Percentiles rank a stretch among this genome's conserved stretches.
phyloP scores from a whole-genome alignment of 2,113 vertebrate species.

The Orthonyx spaldingii region DNA sequence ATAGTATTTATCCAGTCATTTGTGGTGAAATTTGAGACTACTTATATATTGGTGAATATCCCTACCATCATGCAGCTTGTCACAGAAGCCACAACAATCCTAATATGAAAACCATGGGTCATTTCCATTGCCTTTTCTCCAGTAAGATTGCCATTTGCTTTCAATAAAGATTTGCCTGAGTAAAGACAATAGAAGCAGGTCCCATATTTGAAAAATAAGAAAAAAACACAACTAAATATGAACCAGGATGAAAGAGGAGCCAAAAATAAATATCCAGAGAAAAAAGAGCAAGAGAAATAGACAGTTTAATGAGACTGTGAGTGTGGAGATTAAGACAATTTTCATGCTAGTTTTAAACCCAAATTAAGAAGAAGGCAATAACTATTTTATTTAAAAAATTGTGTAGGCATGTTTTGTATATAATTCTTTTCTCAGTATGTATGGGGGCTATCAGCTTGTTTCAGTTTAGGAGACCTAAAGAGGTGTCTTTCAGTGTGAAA shows the following conservation, averaged over 20 bases:
- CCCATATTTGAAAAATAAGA: constrained; percentile 8
- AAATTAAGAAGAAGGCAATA: neutral
- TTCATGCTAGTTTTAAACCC: constrained; percentile 22
- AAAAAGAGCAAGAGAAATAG: constrained; percentile 3
- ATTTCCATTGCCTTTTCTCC: neutral
- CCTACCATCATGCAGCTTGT: neutral
- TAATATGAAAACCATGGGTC: neutral
- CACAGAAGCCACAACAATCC: neutral
- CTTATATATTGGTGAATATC: neutral
- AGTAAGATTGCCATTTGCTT: constrained; percentile 24
- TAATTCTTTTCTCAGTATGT: neutral
- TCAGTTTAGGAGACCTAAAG: neutral
- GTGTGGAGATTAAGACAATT: constrained; percentile 9
- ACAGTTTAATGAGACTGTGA: neutral
- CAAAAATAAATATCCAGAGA: constrained; percentile 9
- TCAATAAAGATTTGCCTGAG: constrained; percentile 21
- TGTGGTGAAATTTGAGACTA: neutral
- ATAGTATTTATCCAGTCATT: neutral
- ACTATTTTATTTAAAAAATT: neutral
- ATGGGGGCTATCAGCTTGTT: neutral
- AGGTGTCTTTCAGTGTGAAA: neutral
- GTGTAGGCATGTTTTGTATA: neutral
- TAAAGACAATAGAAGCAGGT: constrained; percentile 26
- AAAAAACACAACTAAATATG: neutral
- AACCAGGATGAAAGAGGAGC: neutral